Conservation (phyloP, 2,797 vertebrate species). For the Graptemys geographica region DNA sequence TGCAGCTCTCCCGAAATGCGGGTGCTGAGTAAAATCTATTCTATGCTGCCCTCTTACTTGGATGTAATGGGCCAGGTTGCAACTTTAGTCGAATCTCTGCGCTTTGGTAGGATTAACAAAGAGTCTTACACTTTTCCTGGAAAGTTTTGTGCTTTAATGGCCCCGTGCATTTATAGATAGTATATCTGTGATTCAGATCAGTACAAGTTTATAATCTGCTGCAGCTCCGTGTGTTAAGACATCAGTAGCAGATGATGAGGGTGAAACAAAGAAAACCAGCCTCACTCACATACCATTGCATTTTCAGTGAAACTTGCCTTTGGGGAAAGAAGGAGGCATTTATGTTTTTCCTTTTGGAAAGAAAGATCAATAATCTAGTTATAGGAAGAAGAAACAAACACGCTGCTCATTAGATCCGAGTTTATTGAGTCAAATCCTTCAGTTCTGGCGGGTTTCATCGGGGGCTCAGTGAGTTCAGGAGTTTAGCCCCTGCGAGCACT, state of each 20-base stretch:
- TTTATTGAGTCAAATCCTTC: not conserved
- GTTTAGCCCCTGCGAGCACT: accelerated
- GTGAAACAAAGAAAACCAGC: not conserved
- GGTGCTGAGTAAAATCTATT: not conserved
- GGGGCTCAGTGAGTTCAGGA: not conserved
- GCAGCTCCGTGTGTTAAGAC: not conserved
- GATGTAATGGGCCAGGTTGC: not conserved
- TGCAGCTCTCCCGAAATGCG: not conserved
- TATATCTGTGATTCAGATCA: not conserved
- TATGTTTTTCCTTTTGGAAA: accelerated
- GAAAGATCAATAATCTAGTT: not conserved
- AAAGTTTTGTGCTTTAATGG: not conserved
- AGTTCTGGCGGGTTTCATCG: accelerated
- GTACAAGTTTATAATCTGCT: too few species aligned
- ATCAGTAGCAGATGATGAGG: not conserved
- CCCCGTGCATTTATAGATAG: not conserved
- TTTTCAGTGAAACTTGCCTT: not conserved
- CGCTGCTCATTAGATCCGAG: accelerated
- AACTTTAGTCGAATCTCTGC: not conserved
- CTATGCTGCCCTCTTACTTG: not conserved
- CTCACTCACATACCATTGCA: not conserved
- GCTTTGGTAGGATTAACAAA: not conserved
- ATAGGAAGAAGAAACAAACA: not conserved
- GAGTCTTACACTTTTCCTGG: not conserved
- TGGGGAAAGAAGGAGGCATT: accelerated